phyloP scores from a whole-genome alignment of 2,888 invertebrate species.

The Charanyca ferruginea region DNA sequence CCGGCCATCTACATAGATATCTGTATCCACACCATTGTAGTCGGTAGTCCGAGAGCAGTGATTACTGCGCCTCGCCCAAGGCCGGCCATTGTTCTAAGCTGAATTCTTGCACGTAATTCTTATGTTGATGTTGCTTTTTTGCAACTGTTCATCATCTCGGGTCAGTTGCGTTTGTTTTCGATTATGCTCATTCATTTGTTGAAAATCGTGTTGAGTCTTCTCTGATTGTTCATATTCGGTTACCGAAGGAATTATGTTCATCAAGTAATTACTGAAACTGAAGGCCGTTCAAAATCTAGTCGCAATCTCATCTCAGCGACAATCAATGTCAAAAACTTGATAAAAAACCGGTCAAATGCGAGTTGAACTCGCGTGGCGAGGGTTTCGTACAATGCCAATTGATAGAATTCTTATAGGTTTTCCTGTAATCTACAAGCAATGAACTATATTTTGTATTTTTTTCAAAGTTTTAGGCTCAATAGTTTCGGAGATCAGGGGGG shows the following conservation, averaged over 20 bases:
- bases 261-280: background rate
- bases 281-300: background rate
- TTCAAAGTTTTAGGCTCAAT: too few relatives aligned
- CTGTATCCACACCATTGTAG: slow-evolving; percentile 59
- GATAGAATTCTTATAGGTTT: too few relatives aligned
- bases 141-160: slow-evolving; percentile 60
- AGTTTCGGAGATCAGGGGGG: too few relatives aligned
- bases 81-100: slow-evolving; percentile 86
- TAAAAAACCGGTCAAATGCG: too few relatives aligned
- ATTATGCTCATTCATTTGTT: slow-evolving; percentile 58
- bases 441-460: too few relatives aligned
- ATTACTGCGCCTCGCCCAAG: slow-evolving; percentile 86
- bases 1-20: slow-evolving; percentile 60
- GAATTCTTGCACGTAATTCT: slow-evolving; percentile 86
- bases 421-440: too few relatives aligned
- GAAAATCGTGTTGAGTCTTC: background rate
- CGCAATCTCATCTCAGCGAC: too few relatives aligned
- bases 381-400: too few relatives aligned
- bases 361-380: too few relatives aligned
- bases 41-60: slow-evolving; percentile 74
- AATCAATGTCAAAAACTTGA: too few relatives aligned
- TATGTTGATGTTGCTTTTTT: slow-evolving; percentile 74
- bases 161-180: slow-evolving; percentile 54
- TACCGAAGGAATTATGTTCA: background rate
- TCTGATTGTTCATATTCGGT: background rate